These are phyloP conservation scores for Oncorhynchus mykiss DNA, from an alignment of 2,113 vertebrate genomes.

Conservation along the genomic window DNA sequence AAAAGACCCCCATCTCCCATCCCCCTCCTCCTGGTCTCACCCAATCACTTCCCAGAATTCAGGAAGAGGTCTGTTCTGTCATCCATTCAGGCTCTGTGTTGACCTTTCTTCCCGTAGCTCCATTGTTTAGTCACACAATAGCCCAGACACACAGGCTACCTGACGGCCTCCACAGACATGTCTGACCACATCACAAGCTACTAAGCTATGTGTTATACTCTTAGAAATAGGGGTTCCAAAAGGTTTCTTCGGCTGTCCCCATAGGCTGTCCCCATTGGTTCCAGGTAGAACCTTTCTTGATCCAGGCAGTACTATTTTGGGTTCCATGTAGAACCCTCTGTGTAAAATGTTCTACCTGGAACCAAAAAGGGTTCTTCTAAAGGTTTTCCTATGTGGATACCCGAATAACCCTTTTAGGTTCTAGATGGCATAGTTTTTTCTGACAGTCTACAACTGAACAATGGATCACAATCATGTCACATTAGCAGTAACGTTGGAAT, in stretches of 20 bases:
- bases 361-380: too few species aligned
- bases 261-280: too few species aligned
- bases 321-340: too few species aligned
- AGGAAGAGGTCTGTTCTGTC: slow-evolving; percentile 71
- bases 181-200: not conserved
- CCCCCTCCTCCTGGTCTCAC: slow-evolving; percentile 36
- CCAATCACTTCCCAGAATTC: slow-evolving; percentile 77
- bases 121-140: slow-evolving; percentile 81
- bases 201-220: not conserved
- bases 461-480: slow-evolving; percentile 11
- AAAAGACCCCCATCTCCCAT: slow-evolving; percentile 39
- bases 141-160: slow-evolving; percentile 76
- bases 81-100: slow-evolving; percentile 71
- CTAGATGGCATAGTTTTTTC: too few species aligned
- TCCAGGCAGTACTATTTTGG: too few species aligned
- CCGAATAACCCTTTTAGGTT: too few species aligned
- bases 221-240: too few species aligned
- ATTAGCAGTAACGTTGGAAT: too few species aligned
- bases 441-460: not conserved
- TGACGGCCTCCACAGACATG: slow-evolving; percentile 55
- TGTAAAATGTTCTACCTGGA: too few species aligned
- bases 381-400: too few species aligned
- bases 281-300: too few species aligned
- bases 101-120: slow-evolving; percentile 75
- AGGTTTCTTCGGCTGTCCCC: too few species aligned